Base-by-base conservation (phyloP, 2,113 vertebrate species). In the Oxyruncus cristatus region DNA sequence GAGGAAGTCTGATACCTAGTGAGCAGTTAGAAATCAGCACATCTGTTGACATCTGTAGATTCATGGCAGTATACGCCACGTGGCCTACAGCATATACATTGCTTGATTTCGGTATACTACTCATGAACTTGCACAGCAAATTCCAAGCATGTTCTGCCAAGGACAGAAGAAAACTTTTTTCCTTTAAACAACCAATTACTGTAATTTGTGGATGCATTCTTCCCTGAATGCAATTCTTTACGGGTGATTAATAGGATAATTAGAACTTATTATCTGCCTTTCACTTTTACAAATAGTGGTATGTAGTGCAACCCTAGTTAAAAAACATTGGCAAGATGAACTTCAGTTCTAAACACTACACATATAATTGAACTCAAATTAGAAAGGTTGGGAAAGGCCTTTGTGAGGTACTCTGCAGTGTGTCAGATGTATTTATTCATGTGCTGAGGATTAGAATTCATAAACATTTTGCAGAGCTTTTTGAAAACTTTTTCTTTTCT, bases 371-470 rank as follows among this genome's bases (percentile, higher is more conserved):
- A 98, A 98, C 96, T 98, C 96, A 96, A 98, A 98, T 98, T 98
- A 98, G 87, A 89, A 97, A 98, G 98, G 97, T 98, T 98, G 98
- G 91, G 91, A 97, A 97, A 93, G 95, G 93, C 95, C 92, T 97
- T 96, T 96, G 77, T 95, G 92, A 96, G 91, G 95, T 97, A 96
- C 94, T 97, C 98, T 98, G 98, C 97, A 98, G 97, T 98, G 98
- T 98, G 98, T 98, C 98, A 98, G 92, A 98, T 96, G 73, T 98
- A 98, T 98, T 98, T 98, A 97, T 98, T 98, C 98, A 98, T 98
- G 98, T 98, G 98, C 90, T 98, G 97, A 96, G 97, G 95, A 98
- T 99, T 98, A 98, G 96, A 98, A 98, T 98, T 98, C 95, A 98
- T 98, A 98, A 98, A 98, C 97, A 98, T 98, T 98, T 98, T 98